Base-by-base conservation (phyloP, 1,140 invertebrate genomes). In the Zaprionus inermis region DNA sequence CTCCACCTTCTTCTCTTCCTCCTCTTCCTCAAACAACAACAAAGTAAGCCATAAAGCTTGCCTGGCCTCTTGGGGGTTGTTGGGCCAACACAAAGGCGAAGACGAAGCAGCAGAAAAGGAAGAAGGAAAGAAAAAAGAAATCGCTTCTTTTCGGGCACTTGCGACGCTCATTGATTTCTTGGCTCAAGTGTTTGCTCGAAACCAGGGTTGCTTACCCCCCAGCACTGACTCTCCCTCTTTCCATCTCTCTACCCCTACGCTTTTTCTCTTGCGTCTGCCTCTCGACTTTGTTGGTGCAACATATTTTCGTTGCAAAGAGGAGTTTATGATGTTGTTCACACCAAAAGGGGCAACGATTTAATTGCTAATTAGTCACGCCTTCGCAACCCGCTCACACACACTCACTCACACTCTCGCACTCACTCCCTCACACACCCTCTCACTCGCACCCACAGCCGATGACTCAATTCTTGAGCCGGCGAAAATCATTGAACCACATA, bases 281-380 rank as follows among this genome's bases (percentile, higher is more conserved):
- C 63, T 77, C 46, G 66, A 60, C 76, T 76, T 58, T 76, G 66
- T 74, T 69, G 18, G 28, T 73, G 46, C 65, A 60, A 46, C 41
- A 72, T 83, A 83, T 83, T 83, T 82, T 46, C 44, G 38, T 41
- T 24, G 32, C 18, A 38, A 54, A 60, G 41, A 18, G 36, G 18
- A 10, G 14, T 55, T 74, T 20, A 73, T 61, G 36, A 55, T 68
- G 46, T 58, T 51, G 64, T 82, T 82, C 81, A 71, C 80, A 79
- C 79, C 75, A 74, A 74, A 58, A 32, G 41, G 66, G 32, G 55
- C 16, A 76, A 67, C 61, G 41, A 41, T 85, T 85, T 81, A 84
- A 84, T 84, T 84, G 70, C 65, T 80, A 80, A 84, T 84, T 80
- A 85, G 81, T 84, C 78, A 85, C 81, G 81, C 81, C 81, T 64